A percentile compares a stretch with the other conserved stretches of the same genome.
These are phyloP conservation scores for Poliocrania exsul DNA, from an alignment of 2,797 vertebrate genomes.

Conservation along the genomic window DNA sequence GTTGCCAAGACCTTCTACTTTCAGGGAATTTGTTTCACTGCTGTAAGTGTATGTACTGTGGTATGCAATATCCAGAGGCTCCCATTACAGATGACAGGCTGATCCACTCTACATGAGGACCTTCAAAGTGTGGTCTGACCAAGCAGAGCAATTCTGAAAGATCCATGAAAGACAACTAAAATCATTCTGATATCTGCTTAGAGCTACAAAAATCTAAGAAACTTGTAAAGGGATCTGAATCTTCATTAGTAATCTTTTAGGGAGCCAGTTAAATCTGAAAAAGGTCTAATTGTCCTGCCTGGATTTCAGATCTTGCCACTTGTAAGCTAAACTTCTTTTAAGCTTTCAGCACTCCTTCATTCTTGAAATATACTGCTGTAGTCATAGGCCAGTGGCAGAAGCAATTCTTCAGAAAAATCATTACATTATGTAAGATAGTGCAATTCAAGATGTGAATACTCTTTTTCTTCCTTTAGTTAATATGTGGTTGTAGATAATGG, in stretches of 20 bases:
- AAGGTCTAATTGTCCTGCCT: background rate
- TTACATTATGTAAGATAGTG: background rate
- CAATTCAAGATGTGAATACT: slow-evolving; percentile 25
- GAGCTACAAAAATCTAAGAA: background rate
- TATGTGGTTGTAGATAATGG: background rate
- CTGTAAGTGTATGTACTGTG: background rate
- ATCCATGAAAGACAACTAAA: background rate
- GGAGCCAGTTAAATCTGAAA: background rate
- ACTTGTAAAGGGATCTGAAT: background rate
- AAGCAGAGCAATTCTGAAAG: background rate
- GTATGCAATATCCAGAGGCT: background rate
- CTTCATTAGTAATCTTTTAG: background rate
- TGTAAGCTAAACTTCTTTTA: background rate
- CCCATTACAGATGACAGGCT: background rate
- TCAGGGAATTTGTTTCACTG: slow-evolving; percentile 5
- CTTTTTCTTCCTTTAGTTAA: background rate
- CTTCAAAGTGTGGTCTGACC: background rate
- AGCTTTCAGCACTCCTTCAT: background rate
- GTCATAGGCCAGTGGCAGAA: background rate
- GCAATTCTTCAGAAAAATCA: background rate
- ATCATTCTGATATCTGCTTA: background rate
- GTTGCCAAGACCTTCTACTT: background rate
- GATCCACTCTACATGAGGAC: rapidly evolving
- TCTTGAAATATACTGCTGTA: background rate
- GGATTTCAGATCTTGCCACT: background rate